Base-by-base conservation (phyloP, 2,888 invertebrate species). In the Homarus gammarus region DNA sequence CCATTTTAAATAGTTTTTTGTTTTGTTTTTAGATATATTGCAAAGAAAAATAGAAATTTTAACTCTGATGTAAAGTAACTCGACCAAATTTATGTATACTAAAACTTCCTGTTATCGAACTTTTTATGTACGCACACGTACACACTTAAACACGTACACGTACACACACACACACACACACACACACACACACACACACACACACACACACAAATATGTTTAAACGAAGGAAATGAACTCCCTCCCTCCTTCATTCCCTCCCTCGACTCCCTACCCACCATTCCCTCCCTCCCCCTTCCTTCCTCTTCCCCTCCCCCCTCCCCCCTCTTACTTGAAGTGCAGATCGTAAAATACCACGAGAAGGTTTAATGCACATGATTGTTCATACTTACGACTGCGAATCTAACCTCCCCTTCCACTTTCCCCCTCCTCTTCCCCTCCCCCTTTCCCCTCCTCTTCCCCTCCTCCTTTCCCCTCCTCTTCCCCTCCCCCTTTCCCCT, bases 101-200 rank as follows among this genome's bases (percentile, higher is more conserved):
- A n/a, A n/a, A n/a, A n/a, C n/a, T n/a, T n/a, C n/a, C n/a, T n/a
- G n/a, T n/a, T n/a, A n/a, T n/a, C n/a, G n/a, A n/a, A n/a, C n/a
- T n/a, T n/a, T n/a, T n/a, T n/a, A n/a, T n/a, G n/a, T n/a, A n/a
- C n/a, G n/a, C n/a, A n/a, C n/a, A n/a, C n/a, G n/a, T 44, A 44
- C 12, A 44, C 5, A 5, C 12, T 44, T 44, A 44, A 44, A 12
- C 12, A 44, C 12, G 44, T n/a, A n/a, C n/a, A n/a, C n/a, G n/a
- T n/a, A 49, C 49, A 49, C 49, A 49, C 49, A 49, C 1, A 1
- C 49, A 72, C 72, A 72, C 72, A 72, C 72, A 72, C 72, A 8
- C 72, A 72, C 72, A 72, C 72, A 72, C 72, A 72, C 72, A 72
- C 72, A 72, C 72, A 72, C 72, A 72, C 73, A 38, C 38, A n/a